Percentiles rank a stretch among this genome's conserved stretches.
Conservation (phyloP, 2,888 invertebrate species). For the Drosophila sordidula region DNA sequence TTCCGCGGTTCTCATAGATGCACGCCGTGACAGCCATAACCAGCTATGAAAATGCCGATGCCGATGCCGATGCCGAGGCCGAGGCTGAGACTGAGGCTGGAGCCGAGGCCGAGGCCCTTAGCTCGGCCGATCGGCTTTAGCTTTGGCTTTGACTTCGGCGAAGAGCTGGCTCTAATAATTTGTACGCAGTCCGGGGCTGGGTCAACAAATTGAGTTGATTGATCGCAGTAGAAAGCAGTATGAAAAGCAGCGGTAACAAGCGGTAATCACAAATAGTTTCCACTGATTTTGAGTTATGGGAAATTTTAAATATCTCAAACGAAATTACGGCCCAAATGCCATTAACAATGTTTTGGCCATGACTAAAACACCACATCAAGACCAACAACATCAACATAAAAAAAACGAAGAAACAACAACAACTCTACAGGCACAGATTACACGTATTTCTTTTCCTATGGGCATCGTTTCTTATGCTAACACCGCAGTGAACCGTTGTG, state of each 20-base stretch:
- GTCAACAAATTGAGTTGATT: conserved; percentile 74
- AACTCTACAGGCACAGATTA: conserved; percentile 40
- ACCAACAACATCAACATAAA: conserved; percentile 24
- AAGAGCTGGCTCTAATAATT: conserved; percentile 45
- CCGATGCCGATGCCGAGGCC: not conserved
- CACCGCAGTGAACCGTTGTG: conserved; percentile 37
- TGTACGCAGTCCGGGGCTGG: conserved; percentile 52
- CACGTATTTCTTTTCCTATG: conserved; percentile 33
- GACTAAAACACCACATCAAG: conserved; percentile 47
- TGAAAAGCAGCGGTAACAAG: conserved; percentile 73
- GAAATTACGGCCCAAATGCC: conserved; percentile 77
- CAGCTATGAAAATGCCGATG: conserved; percentile 54
- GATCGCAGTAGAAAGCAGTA: conserved; percentile 74
- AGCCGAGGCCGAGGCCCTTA: conserved; percentile 7
- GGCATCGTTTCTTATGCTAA: conserved; percentile 55
- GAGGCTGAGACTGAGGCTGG: too few relatives aligned
- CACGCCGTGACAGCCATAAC: conserved; percentile 59
- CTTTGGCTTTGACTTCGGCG: conserved; percentile 1
- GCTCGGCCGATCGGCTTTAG: conserved; percentile 9
- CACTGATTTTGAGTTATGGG: conserved; percentile 83
- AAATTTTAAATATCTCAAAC: conserved; percentile 70
- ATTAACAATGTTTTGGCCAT: conserved; percentile 75
- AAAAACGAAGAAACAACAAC: conserved; percentile 3
- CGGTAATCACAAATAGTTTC: conserved; percentile 82
- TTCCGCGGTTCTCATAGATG: conserved; percentile 51